phyloP scores from a whole-genome alignment of 2,797 vertebrate species.

The Macrochelys suwanniensis region DNA sequence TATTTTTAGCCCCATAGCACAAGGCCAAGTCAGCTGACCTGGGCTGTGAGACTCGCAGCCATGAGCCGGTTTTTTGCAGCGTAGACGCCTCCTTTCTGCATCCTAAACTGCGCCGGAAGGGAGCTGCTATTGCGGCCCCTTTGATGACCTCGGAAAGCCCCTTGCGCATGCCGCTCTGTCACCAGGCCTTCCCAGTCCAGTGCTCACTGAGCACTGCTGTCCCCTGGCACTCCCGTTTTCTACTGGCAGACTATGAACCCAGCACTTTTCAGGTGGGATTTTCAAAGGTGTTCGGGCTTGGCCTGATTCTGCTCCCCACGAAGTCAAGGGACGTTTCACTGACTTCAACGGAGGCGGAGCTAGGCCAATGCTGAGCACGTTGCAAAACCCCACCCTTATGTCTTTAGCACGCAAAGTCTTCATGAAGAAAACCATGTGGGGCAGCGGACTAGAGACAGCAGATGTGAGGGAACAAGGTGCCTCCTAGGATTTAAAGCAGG shows the following conservation, averaged over 20 bases:
- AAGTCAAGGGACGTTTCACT: too few relatives aligned
- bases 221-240: not conserved
- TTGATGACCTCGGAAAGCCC: not conserved
- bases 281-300: not conserved
- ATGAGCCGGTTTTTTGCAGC: too few relatives aligned
- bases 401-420: not conserved
- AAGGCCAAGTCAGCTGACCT: too few relatives aligned
- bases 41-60: too few relatives aligned
- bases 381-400: not conserved
- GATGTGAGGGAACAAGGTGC: not conserved
- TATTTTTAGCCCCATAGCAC: too few relatives aligned
- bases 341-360: not conserved
- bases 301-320: too few relatives aligned
- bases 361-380: not conserved
- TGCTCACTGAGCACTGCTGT: not conserved
- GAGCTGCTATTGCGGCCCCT: accelerated
- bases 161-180: not conserved
- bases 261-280: not conserved
- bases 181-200: not conserved
- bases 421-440: not conserved
- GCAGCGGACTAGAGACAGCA: not conserved
- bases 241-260: not conserved
- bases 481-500: not conserved
- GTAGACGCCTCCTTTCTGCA: not conserved
- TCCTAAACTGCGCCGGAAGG: not conserved